Conservation (phyloP, 2,888 invertebrate genomes). For the Drepanosiphum platanoidis region DNA sequence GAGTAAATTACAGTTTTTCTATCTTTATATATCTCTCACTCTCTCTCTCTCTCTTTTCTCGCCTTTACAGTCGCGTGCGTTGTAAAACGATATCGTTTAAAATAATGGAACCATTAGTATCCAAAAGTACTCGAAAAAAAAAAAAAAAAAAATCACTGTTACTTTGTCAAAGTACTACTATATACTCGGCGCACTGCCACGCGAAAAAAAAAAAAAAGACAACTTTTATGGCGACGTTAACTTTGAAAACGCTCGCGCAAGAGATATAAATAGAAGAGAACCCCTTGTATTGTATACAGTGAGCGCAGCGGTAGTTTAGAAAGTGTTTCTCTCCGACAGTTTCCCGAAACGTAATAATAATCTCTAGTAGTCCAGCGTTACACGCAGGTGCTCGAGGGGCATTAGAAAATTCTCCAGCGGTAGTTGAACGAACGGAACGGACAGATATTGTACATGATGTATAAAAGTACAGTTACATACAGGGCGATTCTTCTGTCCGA, state of each 20-base stretch:
- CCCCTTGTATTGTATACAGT: neutral
- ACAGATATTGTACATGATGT: neutral
- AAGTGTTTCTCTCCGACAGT: neutral
- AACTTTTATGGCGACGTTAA: slow-evolving; percentile 12
- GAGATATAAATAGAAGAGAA: slow-evolving; percentile 26
- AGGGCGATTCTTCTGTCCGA: too few relatives aligned
- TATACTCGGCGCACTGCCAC: too few relatives aligned
- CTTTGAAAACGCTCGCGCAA: neutral
- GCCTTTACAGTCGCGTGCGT: slow-evolving; percentile 10
- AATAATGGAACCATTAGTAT: slow-evolving; percentile 45
- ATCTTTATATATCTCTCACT: neutral
- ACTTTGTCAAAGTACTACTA: slow-evolving; percentile 28
- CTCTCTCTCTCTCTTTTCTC: too few relatives aligned
- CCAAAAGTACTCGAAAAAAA: slow-evolving; percentile 17
- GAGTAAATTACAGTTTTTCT: slow-evolving; percentile 42
- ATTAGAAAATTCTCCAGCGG: neutral
- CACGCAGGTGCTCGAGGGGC: slow-evolving; percentile 37
- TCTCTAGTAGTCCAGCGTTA: slow-evolving; percentile 14
- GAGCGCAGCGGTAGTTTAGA: neutral
- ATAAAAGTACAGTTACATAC: neutral
- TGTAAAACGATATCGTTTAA: slow-evolving; percentile 35
- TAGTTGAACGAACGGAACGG: neutral
- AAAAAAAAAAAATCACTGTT: slow-evolving; percentile 41
- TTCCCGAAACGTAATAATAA: slow-evolving; percentile 29
- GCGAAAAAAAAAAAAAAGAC: neutral